These are phyloP conservation scores for Puffinus mauretanicus DNA, from an alignment of 2,113 vertebrate species.

Conservation along the genomic window DNA sequence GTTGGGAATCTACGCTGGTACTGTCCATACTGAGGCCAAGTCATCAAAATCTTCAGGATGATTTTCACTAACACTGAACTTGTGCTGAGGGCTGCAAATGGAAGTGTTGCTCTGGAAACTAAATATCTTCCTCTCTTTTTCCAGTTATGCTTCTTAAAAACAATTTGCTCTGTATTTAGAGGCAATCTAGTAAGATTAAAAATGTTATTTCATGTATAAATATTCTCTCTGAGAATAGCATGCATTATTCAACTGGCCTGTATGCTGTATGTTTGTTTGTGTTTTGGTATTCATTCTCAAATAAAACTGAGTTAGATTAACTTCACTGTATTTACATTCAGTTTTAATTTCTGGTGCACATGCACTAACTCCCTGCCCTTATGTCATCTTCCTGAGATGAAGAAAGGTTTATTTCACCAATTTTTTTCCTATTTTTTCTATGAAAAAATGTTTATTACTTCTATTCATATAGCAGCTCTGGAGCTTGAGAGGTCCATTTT, in stretches of 20 bases:
- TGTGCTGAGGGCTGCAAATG: neutral
- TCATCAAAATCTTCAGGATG: neutral
- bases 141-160: neutral
- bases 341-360: neutral
- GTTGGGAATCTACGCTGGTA: neutral
- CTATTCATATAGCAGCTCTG: neutral
- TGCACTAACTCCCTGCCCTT: neutral
- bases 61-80: neutral
- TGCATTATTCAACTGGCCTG: neutral
- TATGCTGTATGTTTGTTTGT: neutral
- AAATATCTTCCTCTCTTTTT: neutral
- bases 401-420: neutral
- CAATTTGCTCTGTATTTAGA: neutral
- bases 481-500: neutral
- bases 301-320: neutral
- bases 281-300: neutral
- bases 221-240: neutral
- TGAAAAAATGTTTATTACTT: neutral
- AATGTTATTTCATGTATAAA: neutral
- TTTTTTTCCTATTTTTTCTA: neutral
- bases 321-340: neutral
- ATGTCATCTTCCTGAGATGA: neutral
- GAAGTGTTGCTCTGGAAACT: neutral
- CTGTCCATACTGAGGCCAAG: neutral
- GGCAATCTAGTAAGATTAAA: neutral